Percentiles rank a stretch among this genome's conserved stretches.
Evolutionary conservation across 2,797 vertebrate species (phyloP).

Genomic region (Microtus californicus): DNA sequence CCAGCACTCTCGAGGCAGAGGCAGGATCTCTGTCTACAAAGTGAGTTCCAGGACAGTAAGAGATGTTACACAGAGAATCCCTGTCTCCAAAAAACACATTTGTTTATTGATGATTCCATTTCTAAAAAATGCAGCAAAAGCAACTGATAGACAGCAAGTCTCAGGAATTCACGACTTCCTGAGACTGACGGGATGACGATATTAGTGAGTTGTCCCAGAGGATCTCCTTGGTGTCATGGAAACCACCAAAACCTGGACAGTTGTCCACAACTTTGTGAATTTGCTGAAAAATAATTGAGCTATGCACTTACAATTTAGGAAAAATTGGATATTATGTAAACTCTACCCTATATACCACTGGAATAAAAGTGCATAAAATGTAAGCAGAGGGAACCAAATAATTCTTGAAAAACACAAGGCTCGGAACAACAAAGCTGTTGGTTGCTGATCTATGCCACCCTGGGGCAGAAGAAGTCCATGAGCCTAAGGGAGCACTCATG

Average conservation of each 20-base stretch:
- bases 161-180: neutral
- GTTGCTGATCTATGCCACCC: neutral
- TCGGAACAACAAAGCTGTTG: neutral
- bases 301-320: neutral
- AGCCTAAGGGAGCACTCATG: neutral
- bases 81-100: neutral
- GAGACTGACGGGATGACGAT: neutral
- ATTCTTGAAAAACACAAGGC: neutral
- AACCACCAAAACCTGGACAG: neutral
- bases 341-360: neutral
- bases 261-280: neutral
- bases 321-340: conserved; percentile 7
- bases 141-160: conserved; percentile 35
- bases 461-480: neutral
- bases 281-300: conserved; percentile 30
- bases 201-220: neutral
- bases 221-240: conserved; percentile 1
- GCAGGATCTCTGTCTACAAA: neutral
- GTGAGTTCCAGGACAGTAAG: neutral
- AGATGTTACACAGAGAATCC: neutral
- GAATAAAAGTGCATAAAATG: neutral
- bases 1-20: neutral
- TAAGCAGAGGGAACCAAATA: conserved; percentile 10
- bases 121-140: conserved; percentile 53
- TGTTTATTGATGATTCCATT: conserved; percentile 6